A percentile compares a stretch with the other conserved stretches of the same genome.
phyloP scores from a whole-genome alignment of 2,888 invertebrate genomes.

The Orthonychiurus folsomi region DNA sequence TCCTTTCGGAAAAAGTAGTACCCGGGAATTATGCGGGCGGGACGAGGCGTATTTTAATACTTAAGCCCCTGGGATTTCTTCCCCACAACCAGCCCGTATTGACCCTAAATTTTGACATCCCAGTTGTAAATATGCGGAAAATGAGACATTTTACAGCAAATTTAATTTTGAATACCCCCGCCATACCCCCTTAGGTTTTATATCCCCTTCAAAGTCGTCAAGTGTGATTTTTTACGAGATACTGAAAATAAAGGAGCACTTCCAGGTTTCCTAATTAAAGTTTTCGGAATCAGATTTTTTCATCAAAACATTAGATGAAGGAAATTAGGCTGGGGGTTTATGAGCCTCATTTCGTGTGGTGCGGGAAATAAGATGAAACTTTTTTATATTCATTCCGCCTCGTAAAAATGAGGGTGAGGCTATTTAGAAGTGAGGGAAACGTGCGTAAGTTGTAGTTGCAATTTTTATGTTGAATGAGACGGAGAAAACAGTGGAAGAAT shows the following conservation, averaged over 20 bases:
- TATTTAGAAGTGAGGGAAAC: not conserved
- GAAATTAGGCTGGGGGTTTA: not conserved
- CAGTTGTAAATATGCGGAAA: too few species aligned
- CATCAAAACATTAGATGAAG: not conserved
- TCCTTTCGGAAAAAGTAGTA: not conserved
- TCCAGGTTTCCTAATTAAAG: not conserved
- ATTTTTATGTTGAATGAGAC: not conserved
- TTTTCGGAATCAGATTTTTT: not conserved
- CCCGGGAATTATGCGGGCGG: too few species aligned
- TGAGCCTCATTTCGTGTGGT: not conserved
- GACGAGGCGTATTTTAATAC: too few species aligned
- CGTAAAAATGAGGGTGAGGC: not conserved
- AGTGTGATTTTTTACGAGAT: slow-evolving; percentile 1
- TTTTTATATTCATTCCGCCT: not conserved
- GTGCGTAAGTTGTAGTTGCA: not conserved
- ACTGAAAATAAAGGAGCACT: not conserved
- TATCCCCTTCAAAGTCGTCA: too few species aligned
- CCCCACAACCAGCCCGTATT: too few species aligned
- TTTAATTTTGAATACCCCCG: not conserved
- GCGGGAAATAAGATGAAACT: not conserved
- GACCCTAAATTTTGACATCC: too few species aligned
- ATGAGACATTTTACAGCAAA: not conserved
- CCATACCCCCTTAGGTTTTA: not conserved
- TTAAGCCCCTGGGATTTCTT: too few species aligned
- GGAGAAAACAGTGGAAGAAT: not conserved